Evolutionary conservation across 2,888 invertebrate genomes (phyloP), one percentile per base, ranked within the genome.

Genomic region (Oligia fasciuncula): DNA sequence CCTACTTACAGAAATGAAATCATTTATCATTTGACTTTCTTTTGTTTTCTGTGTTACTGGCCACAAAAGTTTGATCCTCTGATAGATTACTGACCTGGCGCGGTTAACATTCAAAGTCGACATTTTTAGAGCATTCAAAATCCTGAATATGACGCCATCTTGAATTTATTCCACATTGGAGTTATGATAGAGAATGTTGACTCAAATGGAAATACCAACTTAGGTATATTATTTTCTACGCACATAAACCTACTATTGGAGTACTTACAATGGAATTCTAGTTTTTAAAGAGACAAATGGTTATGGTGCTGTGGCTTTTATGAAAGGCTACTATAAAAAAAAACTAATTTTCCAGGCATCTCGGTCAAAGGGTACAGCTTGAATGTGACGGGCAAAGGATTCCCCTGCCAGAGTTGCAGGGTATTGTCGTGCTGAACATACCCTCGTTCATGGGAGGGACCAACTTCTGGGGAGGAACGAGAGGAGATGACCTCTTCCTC

Each of bases 321-420:
- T 4, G 49, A 49, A 49, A 49, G 49, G 49, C 13, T 49, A 13
- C 49, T 49, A 49, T 13, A 49, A 49, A 49, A 49, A 49, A 13
- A 46, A 57, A 19, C 17, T n/a, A 14, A 14, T 13, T 46, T 73
- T 75, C 0, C 89, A 97, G 97, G 93, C 99, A 99, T 96, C 97
- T 99, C 68, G 99, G 99, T 85, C 99, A 99, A 93, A 97, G 99
- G 43, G 99, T 99, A 0, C 99, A 99, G 89, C 94, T 99, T 43
- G 99, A 99, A 95, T 99, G 99, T 93, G 99, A 99, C 93, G 99
- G 99, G 0, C 99, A 99, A 92, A 97, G 99, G 86, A 99, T 99
- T 89, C 99, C 99, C 0, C 96, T 99, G 65, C 99, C 99, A 0
- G 99, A 99, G 84, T 96, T 99, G 51, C 99, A 99, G 95, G 99